phyloP scores from a whole-genome alignment of 1,140 invertebrate genomes.

The Sminthurinus signatus region DNA sequence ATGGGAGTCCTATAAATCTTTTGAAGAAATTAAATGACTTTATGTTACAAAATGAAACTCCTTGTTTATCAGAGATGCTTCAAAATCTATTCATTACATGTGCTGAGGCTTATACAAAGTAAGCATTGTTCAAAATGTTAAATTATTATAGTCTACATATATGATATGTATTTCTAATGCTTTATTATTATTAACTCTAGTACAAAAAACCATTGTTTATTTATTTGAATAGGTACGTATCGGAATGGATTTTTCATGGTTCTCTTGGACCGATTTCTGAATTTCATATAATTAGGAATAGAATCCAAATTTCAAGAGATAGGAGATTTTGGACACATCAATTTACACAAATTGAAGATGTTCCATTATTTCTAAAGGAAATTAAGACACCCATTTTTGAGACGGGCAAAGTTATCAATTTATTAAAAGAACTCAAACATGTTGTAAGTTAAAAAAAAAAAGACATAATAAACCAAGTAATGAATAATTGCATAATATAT shows the following conservation, averaged over 20 bases:
- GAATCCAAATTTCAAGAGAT: slow-evolving; percentile 8
- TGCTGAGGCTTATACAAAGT: slow-evolving; percentile 26
- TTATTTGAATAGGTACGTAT: slow-evolving; percentile 27
- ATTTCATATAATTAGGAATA: slow-evolving; percentile 30
- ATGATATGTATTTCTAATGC: neutral
- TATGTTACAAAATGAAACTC: slow-evolving; percentile 17
- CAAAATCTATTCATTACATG: slow-evolving; percentile 23
- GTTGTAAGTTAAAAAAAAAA: too few relatives aligned
- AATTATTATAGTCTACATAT: neutral
- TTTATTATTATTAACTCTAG: neutral
- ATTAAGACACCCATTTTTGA: slow-evolving; percentile 25
- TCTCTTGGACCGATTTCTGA: slow-evolving; percentile 15
- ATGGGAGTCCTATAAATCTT: neutral
- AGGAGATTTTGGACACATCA: slow-evolving; percentile 37
- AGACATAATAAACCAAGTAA: too few relatives aligned
- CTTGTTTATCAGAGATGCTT: slow-evolving; percentile 22
- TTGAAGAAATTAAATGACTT: slow-evolving; percentile 23
- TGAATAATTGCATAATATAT: too few relatives aligned
- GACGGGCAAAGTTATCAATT: slow-evolving; percentile 32
- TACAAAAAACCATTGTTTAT: neutral
- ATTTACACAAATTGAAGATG: slow-evolving; percentile 20
- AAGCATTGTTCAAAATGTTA: neutral
- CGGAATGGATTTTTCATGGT: slow-evolving; percentile 37
- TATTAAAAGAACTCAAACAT: slow-evolving; percentile 20
- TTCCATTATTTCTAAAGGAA: slow-evolving; percentile 31